Evolutionary conservation across 2,113 vertebrate species (phyloP), one percentile per base, ranked within the genome.

Genomic region (Hyperoodon ampullatus): DNA sequence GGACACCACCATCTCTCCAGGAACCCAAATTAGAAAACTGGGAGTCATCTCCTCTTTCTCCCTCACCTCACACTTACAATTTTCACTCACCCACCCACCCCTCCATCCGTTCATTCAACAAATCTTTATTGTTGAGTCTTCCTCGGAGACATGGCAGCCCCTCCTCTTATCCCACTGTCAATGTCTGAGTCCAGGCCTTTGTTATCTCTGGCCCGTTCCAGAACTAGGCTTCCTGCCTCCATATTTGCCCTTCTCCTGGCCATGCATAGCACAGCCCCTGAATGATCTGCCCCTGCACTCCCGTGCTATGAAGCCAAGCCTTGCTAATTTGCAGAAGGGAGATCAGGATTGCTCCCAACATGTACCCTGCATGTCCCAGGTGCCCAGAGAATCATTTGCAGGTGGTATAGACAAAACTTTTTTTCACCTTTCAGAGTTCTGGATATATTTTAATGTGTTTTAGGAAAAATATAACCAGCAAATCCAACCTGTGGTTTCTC

Each of bases 361-460:
- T 63, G 47, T 61, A 28, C 3, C 8, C 75, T 53, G 9, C 21
- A 60, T 66, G 35, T 94, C 55, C 63, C 8, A 26, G 65, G 68
- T 65, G 23, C 35, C 74, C 13, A 44, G 60, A 39, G 28, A 26
- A 53, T 95, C 71, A 83, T 65, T 80, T 13, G n/a, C 58, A 80
- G 9, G 26, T 70, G 83, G 19, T 18, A 65, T n/a, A 78, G 21
- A 92, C 16, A 87, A 96, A 93, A 89, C n/a, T n/a, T n/a, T 33
- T 88, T 50, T 23, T 42, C 55, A 23, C 21, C 66, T 95, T 97
- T 92, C 47, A 58, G 35, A 83, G 50, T 89, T 96, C 28, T 93
- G 35, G 55, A 13, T 89, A 12, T 88, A 77, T 85, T 84, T 92
- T 96, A 88, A 75, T 71, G 28, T 87, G 16, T 58, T 72, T 85